These are phyloP conservation scores for Pocillopora damicornis DNA, from an alignment of 64 coral and sea anemone species.

Conservation along the genomic window DNA sequence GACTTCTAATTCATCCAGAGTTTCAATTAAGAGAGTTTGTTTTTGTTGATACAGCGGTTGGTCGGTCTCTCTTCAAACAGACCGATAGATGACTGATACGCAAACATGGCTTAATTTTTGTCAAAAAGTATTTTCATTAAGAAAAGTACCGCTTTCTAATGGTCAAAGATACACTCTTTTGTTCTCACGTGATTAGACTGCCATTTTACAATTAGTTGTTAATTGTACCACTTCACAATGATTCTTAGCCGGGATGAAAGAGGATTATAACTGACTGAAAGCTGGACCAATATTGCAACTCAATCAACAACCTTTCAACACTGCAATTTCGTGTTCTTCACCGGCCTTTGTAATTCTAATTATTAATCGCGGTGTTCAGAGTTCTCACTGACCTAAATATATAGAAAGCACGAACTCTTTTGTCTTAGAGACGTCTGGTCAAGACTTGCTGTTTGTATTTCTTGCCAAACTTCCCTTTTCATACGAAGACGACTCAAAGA, in stretches of 20 bases:
- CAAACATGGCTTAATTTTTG: background rate
- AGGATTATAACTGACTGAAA: background rate
- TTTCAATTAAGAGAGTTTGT: background rate
- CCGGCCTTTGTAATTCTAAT: slow-evolving; percentile 17
- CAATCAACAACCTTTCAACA: background rate
- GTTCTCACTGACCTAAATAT: background rate
- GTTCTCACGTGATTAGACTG: background rate
- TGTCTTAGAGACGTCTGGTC: background rate
- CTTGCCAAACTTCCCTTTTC: background rate
- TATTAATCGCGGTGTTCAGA: background rate
- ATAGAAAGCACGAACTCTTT: background rate
- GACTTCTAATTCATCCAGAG: background rate
- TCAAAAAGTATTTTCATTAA: background rate
- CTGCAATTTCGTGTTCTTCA: background rate
- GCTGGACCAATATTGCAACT: background rate
- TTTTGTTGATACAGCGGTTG: background rate
- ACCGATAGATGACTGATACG: background rate
- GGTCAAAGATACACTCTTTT: background rate
- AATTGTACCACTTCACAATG: background rate
- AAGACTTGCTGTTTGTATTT: background rate
- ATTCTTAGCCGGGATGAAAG: background rate
- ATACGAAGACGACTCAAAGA: background rate
- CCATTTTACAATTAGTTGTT: background rate
- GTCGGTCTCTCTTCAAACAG: too few relatives aligned
- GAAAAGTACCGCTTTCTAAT: background rate